A percentile compares a stretch with the other conserved stretches of the same genome.
These are phyloP conservation scores for Suncus etruscus DNA, from an alignment of 2,113 vertebrate genomes.

Conservation along the genomic window DNA sequence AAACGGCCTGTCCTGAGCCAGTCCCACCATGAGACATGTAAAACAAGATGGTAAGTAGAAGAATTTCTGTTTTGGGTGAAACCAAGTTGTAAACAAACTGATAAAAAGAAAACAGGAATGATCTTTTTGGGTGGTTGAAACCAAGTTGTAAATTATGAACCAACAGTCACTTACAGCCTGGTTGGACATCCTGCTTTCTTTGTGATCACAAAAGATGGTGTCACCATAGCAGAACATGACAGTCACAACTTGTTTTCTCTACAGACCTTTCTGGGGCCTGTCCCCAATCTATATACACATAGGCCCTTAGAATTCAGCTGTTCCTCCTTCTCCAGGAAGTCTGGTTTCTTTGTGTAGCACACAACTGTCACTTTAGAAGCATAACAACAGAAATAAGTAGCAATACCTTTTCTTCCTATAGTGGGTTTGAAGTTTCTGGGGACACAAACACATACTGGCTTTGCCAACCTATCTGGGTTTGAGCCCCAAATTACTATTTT, in stretches of 20 bases:
- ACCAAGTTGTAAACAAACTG: too few relatives aligned
- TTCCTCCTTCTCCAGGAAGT: background rate
- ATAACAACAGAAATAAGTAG: background rate
- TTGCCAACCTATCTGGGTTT: background rate
- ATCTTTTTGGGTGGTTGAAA: too few relatives aligned
- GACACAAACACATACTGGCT: background rate
- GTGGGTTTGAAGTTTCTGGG: background rate
- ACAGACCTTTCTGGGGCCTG: background rate
- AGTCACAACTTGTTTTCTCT: background rate
- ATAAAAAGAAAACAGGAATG: too few relatives aligned
- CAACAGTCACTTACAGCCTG: too few relatives aligned
- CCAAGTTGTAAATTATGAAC: too few relatives aligned
- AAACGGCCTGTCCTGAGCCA: too few relatives aligned
- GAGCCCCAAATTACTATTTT: background rate
- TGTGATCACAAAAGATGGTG: rapidly evolving
- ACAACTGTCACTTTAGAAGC: background rate
- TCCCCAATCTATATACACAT: background rate
- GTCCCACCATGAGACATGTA: too few relatives aligned
- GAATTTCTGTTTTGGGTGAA: too few relatives aligned
- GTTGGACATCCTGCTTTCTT: background rate
- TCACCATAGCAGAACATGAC: rapidly evolving
- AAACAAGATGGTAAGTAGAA: too few relatives aligned
- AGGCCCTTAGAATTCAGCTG: rapidly evolving
- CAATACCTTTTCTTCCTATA: background rate
- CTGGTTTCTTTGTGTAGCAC: background rate